Evolutionary conservation across 2,113 vertebrate genomes (phyloP).

Genomic region (Indicator indicator): DNA sequence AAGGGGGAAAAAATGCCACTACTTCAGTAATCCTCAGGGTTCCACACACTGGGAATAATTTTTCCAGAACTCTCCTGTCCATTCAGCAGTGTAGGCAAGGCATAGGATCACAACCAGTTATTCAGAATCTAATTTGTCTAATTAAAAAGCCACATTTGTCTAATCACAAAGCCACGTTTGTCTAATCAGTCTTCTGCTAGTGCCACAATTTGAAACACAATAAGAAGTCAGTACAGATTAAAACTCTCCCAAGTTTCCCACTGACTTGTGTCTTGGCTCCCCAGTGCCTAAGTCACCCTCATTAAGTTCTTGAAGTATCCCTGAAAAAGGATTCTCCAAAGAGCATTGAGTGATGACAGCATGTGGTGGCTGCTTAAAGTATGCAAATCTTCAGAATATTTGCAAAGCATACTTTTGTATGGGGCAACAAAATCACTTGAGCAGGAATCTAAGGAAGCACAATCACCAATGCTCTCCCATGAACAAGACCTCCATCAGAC

Average conservation of each 20-base stretch:
- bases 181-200: neutral
- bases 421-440: neutral
- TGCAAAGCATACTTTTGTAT: neutral
- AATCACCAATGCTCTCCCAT: neutral
- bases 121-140: neutral
- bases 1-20: neutral
- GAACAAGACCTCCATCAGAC: neutral
- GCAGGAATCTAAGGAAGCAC: neutral
- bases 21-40: neutral
- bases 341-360: neutral
- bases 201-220: neutral
- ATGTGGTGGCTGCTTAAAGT: neutral
- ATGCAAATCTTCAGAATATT: neutral
- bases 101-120: neutral
- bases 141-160: neutral
- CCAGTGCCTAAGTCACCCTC: rapidly evolving
- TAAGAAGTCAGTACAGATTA: neutral
- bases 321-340: neutral
- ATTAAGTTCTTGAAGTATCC: neutral
- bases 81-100: neutral
- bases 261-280: neutral
- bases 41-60: neutral
- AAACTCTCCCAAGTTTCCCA: neutral
- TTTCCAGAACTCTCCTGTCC: neutral
- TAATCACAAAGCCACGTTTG: neutral